Base-by-base conservation (phyloP, 1,140 invertebrate species). In the Zaprionus kolodkinae region DNA sequence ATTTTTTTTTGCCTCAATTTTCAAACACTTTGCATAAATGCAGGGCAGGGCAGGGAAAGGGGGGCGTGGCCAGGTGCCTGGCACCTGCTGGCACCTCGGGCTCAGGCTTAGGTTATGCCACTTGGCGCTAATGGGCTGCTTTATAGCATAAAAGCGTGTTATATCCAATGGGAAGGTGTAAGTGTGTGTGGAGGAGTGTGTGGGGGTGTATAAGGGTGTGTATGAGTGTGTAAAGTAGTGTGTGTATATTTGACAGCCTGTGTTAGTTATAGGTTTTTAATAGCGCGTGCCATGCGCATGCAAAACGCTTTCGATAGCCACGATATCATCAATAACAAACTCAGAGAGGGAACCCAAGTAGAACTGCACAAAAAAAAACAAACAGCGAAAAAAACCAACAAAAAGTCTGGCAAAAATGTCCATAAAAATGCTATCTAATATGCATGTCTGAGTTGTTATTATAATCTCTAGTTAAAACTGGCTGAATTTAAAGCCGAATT, bases 191-290 rank as follows among this genome's bases (percentile, higher is more conserved):
- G 12, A n/a, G 38, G 4, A n/a, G 27, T 21, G n/a, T 21, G 21
- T 56, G 2, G 21, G 21, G 2, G 21, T 1, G 27, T 6, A 0
- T 5, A 30, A 4, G 27, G 4, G n/a, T 66, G 15, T 52, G 52
- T 33, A 25, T 36, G 12, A 40, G 36, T 63, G 30, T 33, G 36
- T 56, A 54, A 54, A 43, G 60, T 33, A 1, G 35, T 66, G 48
- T 55, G 64, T 62, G 50, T 66, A 54, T 60, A 45, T 85, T 70
- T 86, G 81, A 85, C 81, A 84, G 81, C 61, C 69, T 61, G 48
- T 70, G 70, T 67, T 65, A 77, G 83, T 82, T 86, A 79, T 86
- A 79, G 83, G 76, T 73, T 83, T 83, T 79, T 79, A 83, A 83
- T 75, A 60, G 67, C 71, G 71, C 67, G 54, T 75, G 54, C 55